A percentile compares a stretch with the other conserved stretches of the same genome.
Conservation (phyloP, 2,113 vertebrate species). For the Ophiodon elongatus region DNA sequence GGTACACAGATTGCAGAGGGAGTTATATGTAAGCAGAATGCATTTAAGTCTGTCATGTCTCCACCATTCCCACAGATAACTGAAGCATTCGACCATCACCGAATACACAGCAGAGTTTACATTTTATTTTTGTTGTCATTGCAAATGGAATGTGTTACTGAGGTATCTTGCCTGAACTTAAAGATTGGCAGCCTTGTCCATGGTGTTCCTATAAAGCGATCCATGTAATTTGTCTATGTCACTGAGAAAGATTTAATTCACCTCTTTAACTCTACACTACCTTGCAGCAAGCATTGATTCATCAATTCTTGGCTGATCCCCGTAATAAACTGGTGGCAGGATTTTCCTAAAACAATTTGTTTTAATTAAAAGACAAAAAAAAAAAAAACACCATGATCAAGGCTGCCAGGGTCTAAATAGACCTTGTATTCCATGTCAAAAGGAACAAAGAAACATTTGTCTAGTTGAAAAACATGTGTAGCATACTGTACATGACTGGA, state of each 20-base stretch:
- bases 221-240: conserved; percentile 30
- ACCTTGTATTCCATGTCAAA: conserved; percentile 46
- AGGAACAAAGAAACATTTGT: conserved; percentile 25
- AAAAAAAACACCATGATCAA: conserved; percentile 51
- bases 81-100: conserved; percentile 62
- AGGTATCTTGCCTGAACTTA: conserved; percentile 61
- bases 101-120: conserved; percentile 40
- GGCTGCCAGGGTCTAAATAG: conserved; percentile 63
- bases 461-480: conserved; percentile 45
- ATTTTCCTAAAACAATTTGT: conserved; percentile 6
- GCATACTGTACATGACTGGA: conserved; percentile 50
- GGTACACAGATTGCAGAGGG: conserved; percentile 73
- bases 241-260: conserved; percentile 26
- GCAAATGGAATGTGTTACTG: conserved; percentile 67
- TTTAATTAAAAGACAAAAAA: not conserved
- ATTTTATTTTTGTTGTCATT: conserved; percentile 62
- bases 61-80: conserved; percentile 51
- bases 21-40: conserved; percentile 60
- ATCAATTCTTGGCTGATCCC: conserved; percentile 23
- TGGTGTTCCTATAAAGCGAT: conserved; percentile 41
- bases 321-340: not conserved
- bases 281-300: conserved; percentile 10
- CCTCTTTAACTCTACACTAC: conserved; percentile 29
- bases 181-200: conserved; percentile 77
- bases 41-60: conserved; percentile 67